Evolutionary conservation across 1,140 invertebrate species (phyloP), one percentile per base, ranked within the genome.

Genomic region (Euwallacea fornicatus): DNA sequence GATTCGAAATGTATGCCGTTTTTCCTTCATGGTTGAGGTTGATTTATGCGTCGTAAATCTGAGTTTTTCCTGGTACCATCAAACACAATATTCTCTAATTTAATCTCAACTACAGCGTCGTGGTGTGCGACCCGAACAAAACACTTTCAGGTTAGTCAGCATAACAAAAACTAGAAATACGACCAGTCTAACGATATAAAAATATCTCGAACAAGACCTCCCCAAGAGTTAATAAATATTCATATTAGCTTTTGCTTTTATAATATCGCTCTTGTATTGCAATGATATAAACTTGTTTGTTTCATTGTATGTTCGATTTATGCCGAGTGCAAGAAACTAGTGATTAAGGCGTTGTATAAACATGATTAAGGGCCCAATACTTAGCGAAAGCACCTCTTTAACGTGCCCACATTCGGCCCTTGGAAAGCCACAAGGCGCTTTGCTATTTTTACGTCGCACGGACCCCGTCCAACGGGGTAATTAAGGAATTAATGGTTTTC

Each of bases 181-280:
- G 63, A 55, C 63, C 63, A 55, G 53, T 66, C 63, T 55, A 54
- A 13, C 53, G 21, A 54, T 66, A 55, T 66, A 66, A 66, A 66
- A 66, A 53, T 66, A 66, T 66, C 63, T 66, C 16, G 63, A 66
- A 66, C 63, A 54, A 55, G 63, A 66, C 63, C 63, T 66, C 63
- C 63, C 63, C 63, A 55, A 55, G 63, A 54, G 63, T 55, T 66
- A 55, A 66, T 66, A 66, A 66, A 66, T 66, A 66, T 66, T 66
- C 63, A 66, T 66, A 66, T 66, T 66, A 66, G 63, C 47, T 66
- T 42, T 66, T 66, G 63, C 63, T 55, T 42, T 66, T 66, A 66
- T 66, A 66, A 66, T 66, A 66, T 33, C 41, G 33, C 33, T 66
- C 47, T 66, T 66, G 47, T 55, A 66, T 11, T 66, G 53, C 63